phyloP scores from a whole-genome alignment of 2,113 vertebrate species.

The Glaucidium brasilianum region DNA sequence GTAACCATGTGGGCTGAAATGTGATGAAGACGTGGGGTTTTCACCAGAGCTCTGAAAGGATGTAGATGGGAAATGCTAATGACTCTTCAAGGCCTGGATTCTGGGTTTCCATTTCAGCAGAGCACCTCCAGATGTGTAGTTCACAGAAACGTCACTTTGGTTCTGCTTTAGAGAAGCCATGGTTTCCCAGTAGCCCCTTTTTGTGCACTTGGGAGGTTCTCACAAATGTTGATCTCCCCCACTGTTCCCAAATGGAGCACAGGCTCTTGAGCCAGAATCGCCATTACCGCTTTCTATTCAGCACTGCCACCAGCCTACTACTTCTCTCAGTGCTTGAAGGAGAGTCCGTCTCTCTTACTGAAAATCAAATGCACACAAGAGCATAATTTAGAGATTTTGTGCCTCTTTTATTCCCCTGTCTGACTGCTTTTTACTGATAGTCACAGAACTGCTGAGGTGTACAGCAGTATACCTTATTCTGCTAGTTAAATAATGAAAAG shows the following conservation, averaged over 20 bases:
- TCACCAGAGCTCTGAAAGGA: neutral
- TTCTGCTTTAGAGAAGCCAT: neutral
- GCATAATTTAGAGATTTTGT: neutral
- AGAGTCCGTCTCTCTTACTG: neutral
- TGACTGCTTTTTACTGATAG: neutral
- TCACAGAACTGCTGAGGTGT: neutral
- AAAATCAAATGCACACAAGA: neutral
- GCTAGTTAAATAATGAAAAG: neutral
- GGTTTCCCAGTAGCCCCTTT: neutral
- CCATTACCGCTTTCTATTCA: neutral
- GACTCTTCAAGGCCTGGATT: neutral
- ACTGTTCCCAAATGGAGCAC: neutral
- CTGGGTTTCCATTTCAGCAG: neutral
- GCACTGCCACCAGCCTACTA: neutral
- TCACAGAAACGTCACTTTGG: neutral
- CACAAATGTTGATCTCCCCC: neutral
- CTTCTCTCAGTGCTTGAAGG: neutral
- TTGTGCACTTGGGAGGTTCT: neutral
- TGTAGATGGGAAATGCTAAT: neutral
- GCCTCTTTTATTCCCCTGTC: neutral
- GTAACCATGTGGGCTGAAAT: neutral
- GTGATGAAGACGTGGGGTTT: accelerated
- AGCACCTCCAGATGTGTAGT: neutral
- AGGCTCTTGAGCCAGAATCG: neutral
- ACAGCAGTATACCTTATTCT: neutral